Conservation (phyloP, 2,888 invertebrate species). For the Watsonalla cultraria region DNA sequence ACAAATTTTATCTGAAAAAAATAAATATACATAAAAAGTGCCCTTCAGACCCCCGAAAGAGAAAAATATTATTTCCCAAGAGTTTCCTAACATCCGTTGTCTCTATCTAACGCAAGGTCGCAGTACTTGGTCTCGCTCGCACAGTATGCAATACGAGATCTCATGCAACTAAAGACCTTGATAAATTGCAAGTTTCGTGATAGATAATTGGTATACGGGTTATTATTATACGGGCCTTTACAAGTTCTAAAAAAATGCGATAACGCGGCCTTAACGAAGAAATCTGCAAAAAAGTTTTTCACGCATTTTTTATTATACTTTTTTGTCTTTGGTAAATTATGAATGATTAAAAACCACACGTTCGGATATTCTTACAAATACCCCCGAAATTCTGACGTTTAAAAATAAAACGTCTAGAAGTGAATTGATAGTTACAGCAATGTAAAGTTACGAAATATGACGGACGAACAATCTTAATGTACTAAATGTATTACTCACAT, state of each 20-base stretch:
- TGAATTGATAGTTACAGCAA: constrained; percentile 4
- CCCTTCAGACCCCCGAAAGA: constrained; percentile 70
- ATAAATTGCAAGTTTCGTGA: constrained; percentile 76
- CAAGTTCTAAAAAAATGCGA: constrained; percentile 32
- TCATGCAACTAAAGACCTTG: constrained; percentile 76
- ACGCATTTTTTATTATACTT: not conserved
- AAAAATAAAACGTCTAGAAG: constrained; percentile 1
- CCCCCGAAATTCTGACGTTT: not conserved
- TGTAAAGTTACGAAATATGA: constrained; percentile 36
- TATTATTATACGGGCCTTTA: constrained; percentile 58
- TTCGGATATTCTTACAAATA: not conserved
- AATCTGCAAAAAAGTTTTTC: constrained; percentile 4
- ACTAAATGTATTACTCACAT: constrained; percentile 60
- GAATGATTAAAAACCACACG: constrained; percentile 1
- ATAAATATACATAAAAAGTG: constrained; percentile 66
- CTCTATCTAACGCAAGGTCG: constrained; percentile 66
- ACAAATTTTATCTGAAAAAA: constrained; percentile 35
- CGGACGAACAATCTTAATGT: constrained; percentile 66
- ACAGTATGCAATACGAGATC: constrained; percentile 73
- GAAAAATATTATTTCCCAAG: constrained; percentile 75
- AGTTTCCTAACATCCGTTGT: constrained; percentile 68
- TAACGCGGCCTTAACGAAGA: constrained; percentile 11
- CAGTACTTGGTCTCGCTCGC: constrained; percentile 54
- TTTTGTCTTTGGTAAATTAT: constrained; percentile 1
- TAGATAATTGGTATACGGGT: constrained; percentile 75